Percentiles rank a stretch among this genome's conserved stretches.
Evolutionary conservation across 2,113 vertebrate species (phyloP).

Genomic region (Tragelaphus scriptus): DNA sequence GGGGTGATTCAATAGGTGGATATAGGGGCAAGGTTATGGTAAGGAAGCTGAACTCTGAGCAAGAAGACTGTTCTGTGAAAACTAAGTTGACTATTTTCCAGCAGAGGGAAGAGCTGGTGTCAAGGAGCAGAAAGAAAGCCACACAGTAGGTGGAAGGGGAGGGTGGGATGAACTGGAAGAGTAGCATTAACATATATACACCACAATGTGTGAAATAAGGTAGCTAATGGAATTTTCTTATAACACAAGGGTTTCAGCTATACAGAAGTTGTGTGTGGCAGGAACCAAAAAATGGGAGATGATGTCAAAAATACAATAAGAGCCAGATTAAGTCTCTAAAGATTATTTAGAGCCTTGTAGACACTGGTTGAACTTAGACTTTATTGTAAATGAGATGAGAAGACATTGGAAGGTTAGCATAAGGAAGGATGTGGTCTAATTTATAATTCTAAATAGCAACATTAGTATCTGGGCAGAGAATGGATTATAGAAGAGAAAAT

Average conservation of each 20-base stretch:
- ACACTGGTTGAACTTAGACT: background rate
- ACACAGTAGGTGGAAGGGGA: background rate
- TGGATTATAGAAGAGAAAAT: background rate
- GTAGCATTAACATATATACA: background rate
- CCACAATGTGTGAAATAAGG: background rate
- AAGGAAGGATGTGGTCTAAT: background rate
- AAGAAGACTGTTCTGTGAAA: background rate
- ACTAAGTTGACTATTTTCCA: background rate
- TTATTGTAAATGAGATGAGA: background rate
- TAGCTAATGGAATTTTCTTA: background rate
- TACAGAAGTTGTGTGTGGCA: background rate
- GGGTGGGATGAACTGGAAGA: background rate
- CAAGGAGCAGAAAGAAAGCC: background rate
- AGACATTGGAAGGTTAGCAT: background rate
- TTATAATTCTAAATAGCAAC: background rate
- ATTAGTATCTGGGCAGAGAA: background rate
- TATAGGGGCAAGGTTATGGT: fast-evolving
- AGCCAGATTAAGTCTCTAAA: background rate
- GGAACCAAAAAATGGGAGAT: background rate
- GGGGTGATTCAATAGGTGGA: background rate
- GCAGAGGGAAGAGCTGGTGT: background rate
- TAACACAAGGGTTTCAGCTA: background rate
- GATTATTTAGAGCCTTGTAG: background rate
- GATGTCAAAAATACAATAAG: background rate
- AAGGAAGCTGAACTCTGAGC: background rate